These are phyloP conservation scores for Ciconia boyciana DNA, from an alignment of 2,113 vertebrate genomes.

Conservation along the genomic window DNA sequence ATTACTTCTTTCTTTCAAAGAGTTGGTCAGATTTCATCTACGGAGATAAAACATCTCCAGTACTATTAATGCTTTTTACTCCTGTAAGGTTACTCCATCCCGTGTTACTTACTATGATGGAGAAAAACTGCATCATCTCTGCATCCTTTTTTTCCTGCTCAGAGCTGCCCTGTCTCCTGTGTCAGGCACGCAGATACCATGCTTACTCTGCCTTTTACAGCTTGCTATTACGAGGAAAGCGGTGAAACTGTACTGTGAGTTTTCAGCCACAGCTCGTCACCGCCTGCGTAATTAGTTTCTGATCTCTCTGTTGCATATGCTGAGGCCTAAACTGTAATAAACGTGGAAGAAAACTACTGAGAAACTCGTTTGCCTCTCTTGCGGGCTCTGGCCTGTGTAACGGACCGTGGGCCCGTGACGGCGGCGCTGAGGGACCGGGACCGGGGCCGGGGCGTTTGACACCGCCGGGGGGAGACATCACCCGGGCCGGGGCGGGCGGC, in stretches of 20 bases:
- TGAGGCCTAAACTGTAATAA: neutral
- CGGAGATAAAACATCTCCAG: neutral
- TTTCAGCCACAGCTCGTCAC: neutral
- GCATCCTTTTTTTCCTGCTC: neutral
- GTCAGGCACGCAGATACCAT: accelerated
- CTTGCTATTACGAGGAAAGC: no score
- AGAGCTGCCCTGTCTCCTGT: neutral
- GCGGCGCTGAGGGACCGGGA: no score
- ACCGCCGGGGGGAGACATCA: no score
- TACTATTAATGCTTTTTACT: no score
- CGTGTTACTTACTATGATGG: neutral
- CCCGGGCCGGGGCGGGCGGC: no score
- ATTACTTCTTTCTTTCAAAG: no score
- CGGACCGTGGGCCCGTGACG: no score
- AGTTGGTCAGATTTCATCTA: neutral
- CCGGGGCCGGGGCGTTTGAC: no score
- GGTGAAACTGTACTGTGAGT: accelerated
- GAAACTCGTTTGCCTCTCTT: neutral
- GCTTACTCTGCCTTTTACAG: neutral
- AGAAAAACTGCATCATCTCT: neutral
- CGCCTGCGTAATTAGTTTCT: accelerated
- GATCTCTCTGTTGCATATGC: neutral
- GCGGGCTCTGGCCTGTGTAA: no score
- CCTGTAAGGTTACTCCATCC: neutral
- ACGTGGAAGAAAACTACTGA: neutral